Evolutionary conservation across 2,113 vertebrate species (phyloP), one percentile per base, ranked within the genome.

Genomic region (Progne subis): DNA sequence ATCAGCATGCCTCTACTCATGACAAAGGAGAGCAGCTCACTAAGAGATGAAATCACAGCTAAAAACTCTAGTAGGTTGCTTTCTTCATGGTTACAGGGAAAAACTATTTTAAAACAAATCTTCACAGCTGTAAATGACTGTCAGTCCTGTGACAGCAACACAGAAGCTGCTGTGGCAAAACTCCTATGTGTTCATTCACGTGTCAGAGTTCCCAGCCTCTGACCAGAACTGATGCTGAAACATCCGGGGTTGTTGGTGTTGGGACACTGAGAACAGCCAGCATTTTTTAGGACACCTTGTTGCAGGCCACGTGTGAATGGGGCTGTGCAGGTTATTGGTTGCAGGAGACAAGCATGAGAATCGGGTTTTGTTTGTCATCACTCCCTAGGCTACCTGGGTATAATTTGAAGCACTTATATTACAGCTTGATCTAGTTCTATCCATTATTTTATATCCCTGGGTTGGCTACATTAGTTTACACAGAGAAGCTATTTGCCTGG

Each of bases 141-240:
- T 32, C 15, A 60, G 5, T 56, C 34, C 34, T 81, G 50, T 20
- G 50, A 34, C 56, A 91, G 34, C 52, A 70, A 67, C 47, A 41
- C 39, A 59, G 47, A 74, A 56, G 16, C 3, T 80, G 46, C 49
- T 67, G 20, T 56, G 39, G n/a, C 39, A 87, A 92, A 86, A 57
- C 19, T 18, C 4, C 2, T 53, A 2, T 37, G 24, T 71, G 44
- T 16, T 84, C 16, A 32, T 57, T 61, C 44, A 26, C 0, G 0
- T 11, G 18, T 34, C 63, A 76, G 43, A 63, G 34, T 2, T 8
- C 17, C 20, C 41, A 67, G 50, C 29, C 46, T 46, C 31, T 34
- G 60, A 29, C 14, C 49, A 93, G 56, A 55, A 24, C 18, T 21
- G 18, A 23, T 5, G 3, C 12, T 53, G 67, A 72, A 68, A 43